Base-by-base conservation (phyloP, 2,113 vertebrate species). In the Silurus meridionalis region DNA sequence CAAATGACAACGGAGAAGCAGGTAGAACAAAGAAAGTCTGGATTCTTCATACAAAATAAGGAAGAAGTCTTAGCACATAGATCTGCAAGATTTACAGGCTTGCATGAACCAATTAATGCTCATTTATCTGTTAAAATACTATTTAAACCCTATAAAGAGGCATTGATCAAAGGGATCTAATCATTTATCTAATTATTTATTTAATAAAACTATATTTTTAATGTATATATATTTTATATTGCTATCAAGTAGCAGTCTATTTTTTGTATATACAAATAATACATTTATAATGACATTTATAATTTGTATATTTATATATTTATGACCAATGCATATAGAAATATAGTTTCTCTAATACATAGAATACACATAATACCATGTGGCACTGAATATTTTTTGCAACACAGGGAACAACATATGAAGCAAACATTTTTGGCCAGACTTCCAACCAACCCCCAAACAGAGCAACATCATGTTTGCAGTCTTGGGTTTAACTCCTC, bases 111-210 rank as follows among this genome's bases (percentile, higher is more conserved):
- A 37, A 60, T 80, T 61, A 5, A 58, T 80, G 8, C 28, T 10
- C 28, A 80, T 46, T 19, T 60, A 80, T 80, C 28, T 80, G 61
- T 48, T 80, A 60, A 80, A 37, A 61, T 80, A 21, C 28, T 46
- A 48, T 80, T 80, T 61, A 80, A 80, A 60, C 8, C 55, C 78
- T 46, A 46, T 58, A 80, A 80, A 19, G 78, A 46, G 28, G 0
- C 78, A 58, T 7, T 60, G 75, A 58, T 8, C 25, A 28, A 15
- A 15, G 52, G 75, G 21, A 13, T 28, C 7, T 7, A 79, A 79
- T 25, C 5, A 50, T 46, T 58, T 58, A 37, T 58, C 55, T 5
- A 57, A 78, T 58, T 60, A 6, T 46, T 80, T 28, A 79, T 15
- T 58, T 80, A 3, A 60, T 37, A 60, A 80, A 80, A 78, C 55